Evolutionary conservation across 2,888 invertebrate species (phyloP), one percentile per base, ranked within the genome.

Genomic region (Tipula vernalis): DNA sequence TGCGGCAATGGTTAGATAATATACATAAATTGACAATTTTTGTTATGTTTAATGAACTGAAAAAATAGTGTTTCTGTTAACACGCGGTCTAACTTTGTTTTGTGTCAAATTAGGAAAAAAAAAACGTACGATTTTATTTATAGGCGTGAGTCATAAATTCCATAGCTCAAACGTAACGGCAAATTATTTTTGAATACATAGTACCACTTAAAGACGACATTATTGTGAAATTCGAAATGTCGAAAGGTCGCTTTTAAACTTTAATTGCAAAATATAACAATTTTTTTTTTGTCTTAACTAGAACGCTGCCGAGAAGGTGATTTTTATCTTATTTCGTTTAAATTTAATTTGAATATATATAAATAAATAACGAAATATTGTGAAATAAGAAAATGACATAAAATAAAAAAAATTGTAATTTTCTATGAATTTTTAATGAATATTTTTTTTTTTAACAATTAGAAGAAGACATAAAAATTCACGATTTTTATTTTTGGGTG

Each of bases 1-100:
- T 71, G 28, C 71, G 71, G 71, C 71, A 71, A 5, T 10, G 71
- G 8, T 5, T 28, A 28, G 8, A 28, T 28, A 71, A 8, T 57
- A 57, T 15, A 71, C 28, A 71, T 71, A 71, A 71, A 71, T 10
- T 71, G 71, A 71, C 71, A 71, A 71, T 71, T 71, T 71, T 71
- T 71, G 71, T 71, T 71, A 71, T 71, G 71, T 71, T 71, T 71
- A 71, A 71, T 71, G 71, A 71, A 71, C 71, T 71, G 71, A 71
- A 71, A 28, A 71, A 71, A 71, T 71, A 71, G 71, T 71, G 71
- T 71, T 71, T 28, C 71, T 71, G 71, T 71, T 71, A 71, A 71
- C 71, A 71, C 28, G 71, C 71, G 71, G 71, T 71, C 71, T 71
- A 71, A 28, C 3, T 51, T 71, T 57, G 6, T 71, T 28, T 4